Evolutionary conservation across 2,888 invertebrate species (phyloP).

Genomic region (Lampropteryx suffumata): DNA sequence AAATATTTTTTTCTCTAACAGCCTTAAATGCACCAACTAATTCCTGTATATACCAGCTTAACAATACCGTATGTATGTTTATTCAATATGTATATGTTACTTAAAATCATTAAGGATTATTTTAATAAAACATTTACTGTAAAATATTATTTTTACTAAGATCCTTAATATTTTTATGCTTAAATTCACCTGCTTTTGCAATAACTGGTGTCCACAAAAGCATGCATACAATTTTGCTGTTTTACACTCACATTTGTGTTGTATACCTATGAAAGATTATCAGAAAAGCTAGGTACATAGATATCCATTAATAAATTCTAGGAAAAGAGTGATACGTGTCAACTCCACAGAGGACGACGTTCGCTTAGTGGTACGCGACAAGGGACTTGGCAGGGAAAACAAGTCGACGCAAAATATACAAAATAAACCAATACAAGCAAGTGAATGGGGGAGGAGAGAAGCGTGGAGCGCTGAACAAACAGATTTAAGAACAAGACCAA

Average conservation of each 20-base stretch:
- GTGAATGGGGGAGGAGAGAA: slow-evolving; percentile 90
- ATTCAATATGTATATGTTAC: background rate
- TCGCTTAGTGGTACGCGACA: slow-evolving; percentile 88
- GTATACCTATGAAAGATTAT: slow-evolving; percentile 35
- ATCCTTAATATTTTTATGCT: slow-evolving; percentile 3
- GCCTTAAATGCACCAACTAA: slow-evolving; percentile 72
- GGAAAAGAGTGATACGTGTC: slow-evolving; percentile 89
- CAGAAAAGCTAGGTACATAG: slow-evolving; percentile 74
- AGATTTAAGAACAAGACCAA: slow-evolving; percentile 86
- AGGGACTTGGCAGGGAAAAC: slow-evolving; percentile 87
- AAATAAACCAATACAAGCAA: slow-evolving; percentile 89
- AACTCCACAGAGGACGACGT: slow-evolving; percentile 89
- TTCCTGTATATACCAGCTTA: slow-evolving; percentile 61
- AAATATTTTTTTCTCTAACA: slow-evolving; percentile 58
- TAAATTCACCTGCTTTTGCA: background rate
- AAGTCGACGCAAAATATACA: slow-evolving; percentile 88
- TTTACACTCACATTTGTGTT: slow-evolving; percentile 21
- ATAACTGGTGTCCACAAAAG: background rate
- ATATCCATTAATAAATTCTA: slow-evolving; percentile 84
- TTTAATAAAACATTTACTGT: background rate
- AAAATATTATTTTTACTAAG: too few relatives aligned
- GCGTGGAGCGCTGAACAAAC: slow-evolving; percentile 93
- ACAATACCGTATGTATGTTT: slow-evolving; percentile 54
- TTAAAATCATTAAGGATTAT: background rate
- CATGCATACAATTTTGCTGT: slow-evolving; percentile 5